phyloP scores from a whole-genome alignment of 2,888 invertebrate species.

The Dichetophora obliterata region DNA sequence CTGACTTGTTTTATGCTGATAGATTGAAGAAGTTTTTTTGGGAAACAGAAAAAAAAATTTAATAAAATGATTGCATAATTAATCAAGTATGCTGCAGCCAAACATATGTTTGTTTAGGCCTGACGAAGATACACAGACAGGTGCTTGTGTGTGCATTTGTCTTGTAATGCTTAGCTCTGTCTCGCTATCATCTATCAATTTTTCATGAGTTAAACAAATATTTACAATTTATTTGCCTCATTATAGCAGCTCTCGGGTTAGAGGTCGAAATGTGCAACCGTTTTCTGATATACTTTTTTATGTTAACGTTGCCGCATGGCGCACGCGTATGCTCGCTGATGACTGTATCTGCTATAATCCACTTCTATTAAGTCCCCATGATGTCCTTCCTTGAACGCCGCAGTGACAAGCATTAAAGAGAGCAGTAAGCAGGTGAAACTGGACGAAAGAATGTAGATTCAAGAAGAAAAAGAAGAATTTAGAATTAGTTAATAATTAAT shows the following conservation, averaged over 20 bases:
- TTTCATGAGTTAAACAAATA: conserved; percentile 39
- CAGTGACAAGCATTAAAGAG: too few relatives aligned
- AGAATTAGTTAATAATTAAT: too few relatives aligned
- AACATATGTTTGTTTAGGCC: not conserved
- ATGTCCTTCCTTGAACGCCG: conserved; percentile 35
- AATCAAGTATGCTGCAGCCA: conserved; percentile 16
- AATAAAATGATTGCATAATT: conserved; percentile 25
- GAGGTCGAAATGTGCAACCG: conserved; percentile 31
- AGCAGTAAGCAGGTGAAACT: too few relatives aligned
- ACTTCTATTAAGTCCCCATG: conserved; percentile 46
- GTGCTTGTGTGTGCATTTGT: conserved; percentile 8
- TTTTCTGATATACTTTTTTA: not conserved
- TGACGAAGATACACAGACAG: not conserved
- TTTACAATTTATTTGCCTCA: conserved; percentile 43
- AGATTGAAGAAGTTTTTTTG: not conserved
- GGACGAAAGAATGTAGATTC: too few relatives aligned
- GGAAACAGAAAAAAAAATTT: not conserved
- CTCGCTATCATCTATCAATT: conserved; percentile 40
- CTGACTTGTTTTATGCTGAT: not conserved
- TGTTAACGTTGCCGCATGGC: not conserved
- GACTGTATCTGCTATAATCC: not conserved
- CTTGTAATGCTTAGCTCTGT: not conserved
- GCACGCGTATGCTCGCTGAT: conserved; percentile 22
- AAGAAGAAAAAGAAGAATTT: too few relatives aligned
- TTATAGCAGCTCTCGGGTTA: not conserved